Base-by-base conservation (phyloP, 2,888 invertebrate species). In the Caenorhabditis afra region DNA sequence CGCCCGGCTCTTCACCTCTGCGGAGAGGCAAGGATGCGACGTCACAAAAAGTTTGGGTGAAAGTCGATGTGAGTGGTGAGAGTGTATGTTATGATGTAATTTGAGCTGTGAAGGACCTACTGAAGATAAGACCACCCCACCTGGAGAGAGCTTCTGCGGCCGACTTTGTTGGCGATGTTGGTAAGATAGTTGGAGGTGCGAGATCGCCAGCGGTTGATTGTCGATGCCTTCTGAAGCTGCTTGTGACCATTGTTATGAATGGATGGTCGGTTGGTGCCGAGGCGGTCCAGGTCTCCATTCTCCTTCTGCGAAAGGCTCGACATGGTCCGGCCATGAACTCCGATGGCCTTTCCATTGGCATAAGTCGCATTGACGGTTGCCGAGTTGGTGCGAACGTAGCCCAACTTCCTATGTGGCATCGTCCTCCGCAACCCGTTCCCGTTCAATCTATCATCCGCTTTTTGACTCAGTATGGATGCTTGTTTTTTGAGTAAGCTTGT, bases 401-500 rank as follows among this genome's bases (percentile, higher is more conserved):
- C 86, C 14, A 87, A 62, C 59, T 87, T 88, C 47, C 87, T 66
- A 53, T 87, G 86, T 1, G 85, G 83, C 80, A 85, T 85, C 0
- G 87, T 87, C 58, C 88, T 73, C 37, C 89, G 71, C 14, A 89
- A 79, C 5, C 89, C 89, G 67, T 86, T 85, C 49, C 82, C 82
- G 76, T 81, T 81, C 23, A 82, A 76, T 41, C 79, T 70, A 66
- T 86, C 86, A 67, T 79, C 82, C 7, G 84, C 82, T 37, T 81
- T 82, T 47, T 87, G 85, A 49, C 82, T 84, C 22, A 88, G 64
- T n/a, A 85, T 71, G 7, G 81, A 84, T 1, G 88, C 89, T 62
- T 89, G 89, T 37, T 86, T 85, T 57, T 95, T 95, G 88, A 97
- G 92, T 35, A 97, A 92, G 73, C 94, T 93, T 18, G 97, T 95